phyloP scores from a whole-genome alignment of 2,113 vertebrate genomes.

The Centrocercus urophasianus region DNA sequence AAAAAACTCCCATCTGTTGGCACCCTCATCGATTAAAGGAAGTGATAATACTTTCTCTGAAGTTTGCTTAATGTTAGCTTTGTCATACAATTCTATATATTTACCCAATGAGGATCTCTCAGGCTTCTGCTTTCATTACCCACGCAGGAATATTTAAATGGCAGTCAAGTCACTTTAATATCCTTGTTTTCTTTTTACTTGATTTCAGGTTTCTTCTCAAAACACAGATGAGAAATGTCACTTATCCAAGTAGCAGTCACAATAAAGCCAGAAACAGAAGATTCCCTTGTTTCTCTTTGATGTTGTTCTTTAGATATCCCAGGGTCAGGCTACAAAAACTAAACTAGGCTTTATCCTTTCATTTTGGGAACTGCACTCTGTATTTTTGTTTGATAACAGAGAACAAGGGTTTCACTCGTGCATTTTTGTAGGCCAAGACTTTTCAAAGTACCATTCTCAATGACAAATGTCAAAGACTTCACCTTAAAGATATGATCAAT shows the following conservation, averaged over 20 bases:
- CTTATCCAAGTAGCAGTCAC: constrained; percentile 7
- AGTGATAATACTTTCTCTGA: too few relatives aligned
- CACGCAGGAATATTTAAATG: not conserved
- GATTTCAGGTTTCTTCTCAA: constrained; percentile 5
- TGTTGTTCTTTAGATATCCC: not conserved
- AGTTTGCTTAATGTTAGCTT: not conserved
- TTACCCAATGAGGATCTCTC: not conserved
- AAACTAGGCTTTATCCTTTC: not conserved
- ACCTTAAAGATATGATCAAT: constrained; percentile 51
- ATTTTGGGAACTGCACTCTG: not conserved
- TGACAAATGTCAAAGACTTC: constrained; percentile 15
- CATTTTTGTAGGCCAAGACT: constrained; percentile 27
- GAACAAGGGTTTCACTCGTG: not conserved
- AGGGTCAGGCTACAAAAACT: not conserved
- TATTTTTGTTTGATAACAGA: not conserved
- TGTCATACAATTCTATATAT: not conserved
- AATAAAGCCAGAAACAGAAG: constrained; percentile 18
- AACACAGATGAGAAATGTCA: constrained; percentile 24
- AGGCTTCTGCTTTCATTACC: not conserved
- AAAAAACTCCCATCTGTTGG: not conserved
- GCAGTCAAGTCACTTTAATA: constrained; percentile 1
- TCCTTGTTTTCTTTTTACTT: not conserved
- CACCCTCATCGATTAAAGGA: too few relatives aligned
- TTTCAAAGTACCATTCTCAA: constrained; percentile 61
- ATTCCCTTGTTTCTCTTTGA: not conserved